Conservation (phyloP, 1,140 invertebrate genomes). For the Xylocopa sonorina region DNA sequence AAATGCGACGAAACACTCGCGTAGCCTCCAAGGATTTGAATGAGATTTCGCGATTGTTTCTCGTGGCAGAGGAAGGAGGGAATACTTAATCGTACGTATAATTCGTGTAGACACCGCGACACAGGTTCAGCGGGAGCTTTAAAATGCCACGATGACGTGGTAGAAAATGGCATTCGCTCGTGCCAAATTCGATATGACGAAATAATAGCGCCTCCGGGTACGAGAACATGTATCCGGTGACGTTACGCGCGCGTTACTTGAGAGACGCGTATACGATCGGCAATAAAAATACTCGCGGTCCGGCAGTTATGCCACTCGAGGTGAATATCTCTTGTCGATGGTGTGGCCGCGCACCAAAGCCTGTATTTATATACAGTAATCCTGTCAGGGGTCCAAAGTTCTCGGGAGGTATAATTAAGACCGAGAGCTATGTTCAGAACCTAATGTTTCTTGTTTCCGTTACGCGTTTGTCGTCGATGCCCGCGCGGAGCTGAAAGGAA, state of each 20-base stretch:
- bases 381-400: conserved; percentile 34
- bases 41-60: neutral
- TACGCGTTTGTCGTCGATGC: neutral
- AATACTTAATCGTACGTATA: no score
- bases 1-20: neutral
- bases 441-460: neutral
- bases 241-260: conserved; percentile 3
- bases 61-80: no score
- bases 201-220: conserved; percentile 51
- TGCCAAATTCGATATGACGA: conserved; percentile 28
- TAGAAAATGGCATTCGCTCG: conserved; percentile 7
- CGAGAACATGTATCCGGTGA: conserved; percentile 22
- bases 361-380: conserved; percentile 54
- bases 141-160: conserved; percentile 5
- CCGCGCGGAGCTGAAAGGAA: no score
- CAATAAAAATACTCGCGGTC: neutral
- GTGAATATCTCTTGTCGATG: conserved; percentile 66
- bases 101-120: neutral
- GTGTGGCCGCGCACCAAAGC: neutral
- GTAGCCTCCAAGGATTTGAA: neutral
- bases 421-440: conserved; percentile 7
- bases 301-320: conserved; percentile 44
- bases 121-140: neutral
- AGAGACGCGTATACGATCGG: conserved; percentile 1
- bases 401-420: conserved; percentile 47